Evolutionary conservation across 2,113 vertebrate species (phyloP).

Genomic region (Hiodon tergisus): DNA sequence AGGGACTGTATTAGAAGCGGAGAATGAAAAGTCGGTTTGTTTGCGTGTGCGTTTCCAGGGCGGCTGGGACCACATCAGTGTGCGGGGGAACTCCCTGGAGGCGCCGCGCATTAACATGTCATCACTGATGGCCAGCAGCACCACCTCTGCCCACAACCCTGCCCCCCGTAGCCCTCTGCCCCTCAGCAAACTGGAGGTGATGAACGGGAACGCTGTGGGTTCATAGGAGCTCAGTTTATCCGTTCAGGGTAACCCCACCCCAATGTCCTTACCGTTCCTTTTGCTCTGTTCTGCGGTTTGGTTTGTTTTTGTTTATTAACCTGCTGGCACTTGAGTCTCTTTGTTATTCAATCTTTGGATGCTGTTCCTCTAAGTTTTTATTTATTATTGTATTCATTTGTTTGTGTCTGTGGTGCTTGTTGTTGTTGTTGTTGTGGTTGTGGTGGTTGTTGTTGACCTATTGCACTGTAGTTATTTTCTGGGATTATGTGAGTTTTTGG

Average conservation of each 20-base stretch:
- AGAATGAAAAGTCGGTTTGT: background rate
- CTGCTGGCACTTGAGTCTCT: background rate
- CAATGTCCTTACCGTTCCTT: background rate
- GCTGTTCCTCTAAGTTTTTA: constrained; percentile 10
- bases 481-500: too few relatives aligned
- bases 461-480: constrained; percentile 4
- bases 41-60: constrained; percentile 61
- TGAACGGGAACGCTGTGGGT: constrained; percentile 46
- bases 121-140: constrained; percentile 33
- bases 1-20: background rate
- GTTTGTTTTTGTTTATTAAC: constrained; percentile 3
- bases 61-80: constrained; percentile 87
- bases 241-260: background rate
- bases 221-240: constrained; percentile 45
- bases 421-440: too few relatives aligned
- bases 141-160: background rate
- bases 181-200: constrained; percentile 39
- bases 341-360: background rate
- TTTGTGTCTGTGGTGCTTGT: background rate
- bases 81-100: constrained; percentile 77
- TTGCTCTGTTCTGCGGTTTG: background rate
- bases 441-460: background rate
- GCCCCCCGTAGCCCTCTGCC: constrained; percentile 25
- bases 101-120: constrained; percentile 42
- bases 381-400: constrained; percentile 18